Percentiles rank a stretch among this genome's conserved stretches.
These are phyloP conservation scores for Promerops cafer DNA, from an alignment of 2,113 vertebrate species.

Conservation along the genomic window DNA sequence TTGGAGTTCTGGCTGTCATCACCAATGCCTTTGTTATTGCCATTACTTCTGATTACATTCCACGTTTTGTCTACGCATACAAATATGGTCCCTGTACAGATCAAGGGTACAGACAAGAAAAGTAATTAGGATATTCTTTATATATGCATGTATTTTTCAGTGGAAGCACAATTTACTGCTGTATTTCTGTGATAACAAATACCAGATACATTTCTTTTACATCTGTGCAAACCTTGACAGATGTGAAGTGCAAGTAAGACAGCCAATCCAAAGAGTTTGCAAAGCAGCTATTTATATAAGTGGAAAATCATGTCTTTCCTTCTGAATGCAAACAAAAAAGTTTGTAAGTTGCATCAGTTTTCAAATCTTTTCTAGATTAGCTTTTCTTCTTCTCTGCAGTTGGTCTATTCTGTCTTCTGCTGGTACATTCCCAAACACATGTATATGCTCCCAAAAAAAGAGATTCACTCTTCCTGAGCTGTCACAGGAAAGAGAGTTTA, in stretches of 20 bases:
- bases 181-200: not conserved
- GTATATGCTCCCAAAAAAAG: not conserved
- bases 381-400: not conserved
- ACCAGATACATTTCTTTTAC: not conserved
- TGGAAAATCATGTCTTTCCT: not conserved
- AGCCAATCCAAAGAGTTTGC: not conserved
- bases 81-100: slow-evolving; percentile 93
- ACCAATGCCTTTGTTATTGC: slow-evolving; percentile 98
- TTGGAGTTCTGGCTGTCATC: slow-evolving; percentile 95
- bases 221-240: not conserved
- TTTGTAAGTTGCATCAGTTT: not conserved
- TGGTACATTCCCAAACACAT: not conserved
- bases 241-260: not conserved
- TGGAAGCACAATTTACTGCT: not conserved
- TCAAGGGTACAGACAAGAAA: slow-evolving; percentile 80
- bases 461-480: not conserved
- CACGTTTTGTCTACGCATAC: slow-evolving; percentile 95
- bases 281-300: not conserved
- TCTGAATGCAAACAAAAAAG: not conserved
- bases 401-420: not conserved
- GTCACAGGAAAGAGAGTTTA: not conserved
- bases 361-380: not conserved
- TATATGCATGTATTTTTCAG: not conserved
- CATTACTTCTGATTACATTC: slow-evolving; percentile 98
- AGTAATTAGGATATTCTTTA: slow-evolving; percentile 69